These are phyloP conservation scores for Caenorhabditis doughertyi DNA, from an alignment of 2,888 invertebrate species.

Conservation along the genomic window DNA sequence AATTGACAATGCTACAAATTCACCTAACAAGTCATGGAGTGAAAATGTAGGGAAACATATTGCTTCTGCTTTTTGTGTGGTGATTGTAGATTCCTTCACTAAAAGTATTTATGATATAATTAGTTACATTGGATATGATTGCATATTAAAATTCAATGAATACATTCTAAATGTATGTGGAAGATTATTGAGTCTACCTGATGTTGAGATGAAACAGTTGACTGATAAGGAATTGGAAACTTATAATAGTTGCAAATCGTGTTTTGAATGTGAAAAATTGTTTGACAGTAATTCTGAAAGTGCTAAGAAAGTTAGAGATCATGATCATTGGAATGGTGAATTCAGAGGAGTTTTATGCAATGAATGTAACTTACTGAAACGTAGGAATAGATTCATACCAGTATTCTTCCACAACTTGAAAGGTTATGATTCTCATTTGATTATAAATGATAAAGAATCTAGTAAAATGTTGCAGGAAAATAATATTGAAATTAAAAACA, in stretches of 20 bases:
- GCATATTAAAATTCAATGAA: too few species aligned
- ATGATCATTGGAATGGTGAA: too few species aligned
- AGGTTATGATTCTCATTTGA: conserved; percentile 4
- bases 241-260: conserved; percentile 33
- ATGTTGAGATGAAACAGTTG: conserved; percentile 35
- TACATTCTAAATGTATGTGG: conserved; percentile 52
- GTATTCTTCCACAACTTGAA: too few species aligned
- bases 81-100: conserved; percentile 63
- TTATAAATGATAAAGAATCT: too few species aligned
- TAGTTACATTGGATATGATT: conserved; percentile 42
- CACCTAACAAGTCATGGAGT: conserved; percentile 61
- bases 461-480: too few species aligned
- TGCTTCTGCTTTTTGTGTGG: conserved; percentile 62
- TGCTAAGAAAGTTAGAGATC: background rate
- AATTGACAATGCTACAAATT: too few species aligned
- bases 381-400: too few species aligned
- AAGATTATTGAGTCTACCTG: conserved; percentile 33
- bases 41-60: conserved; percentile 65
- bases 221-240: conserved; percentile 66
- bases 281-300: conserved; percentile 58
- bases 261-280: too few species aligned
- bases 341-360: too few species aligned
- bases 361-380: too few species aligned
- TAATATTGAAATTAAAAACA: too few species aligned
- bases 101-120: conserved; percentile 31